Evolutionary conservation across 2,888 invertebrate species (phyloP).

Genomic region (Dryobotodes eremita): DNA sequence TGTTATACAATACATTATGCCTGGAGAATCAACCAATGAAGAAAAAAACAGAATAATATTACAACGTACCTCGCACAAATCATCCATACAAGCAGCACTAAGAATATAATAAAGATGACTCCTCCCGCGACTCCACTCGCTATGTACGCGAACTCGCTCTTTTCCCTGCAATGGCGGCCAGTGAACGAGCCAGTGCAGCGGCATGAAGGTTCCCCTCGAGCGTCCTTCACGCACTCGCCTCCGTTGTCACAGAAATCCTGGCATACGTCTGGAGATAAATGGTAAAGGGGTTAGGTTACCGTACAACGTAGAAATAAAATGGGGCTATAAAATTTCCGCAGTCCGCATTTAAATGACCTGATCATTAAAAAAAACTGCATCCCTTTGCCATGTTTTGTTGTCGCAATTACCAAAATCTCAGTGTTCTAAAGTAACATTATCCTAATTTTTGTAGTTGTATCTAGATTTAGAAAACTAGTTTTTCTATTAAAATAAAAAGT

Average conservation of each 20-base stretch:
- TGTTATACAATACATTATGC: too few species aligned
- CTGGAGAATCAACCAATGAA: background rate
- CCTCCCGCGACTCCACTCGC: conserved; percentile 98
- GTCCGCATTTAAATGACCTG: background rate
- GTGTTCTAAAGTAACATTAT: background rate
- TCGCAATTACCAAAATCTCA: background rate
- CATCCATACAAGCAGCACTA: conserved; percentile 98
- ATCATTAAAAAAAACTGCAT: background rate
- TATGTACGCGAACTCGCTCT: conserved; percentile 98
- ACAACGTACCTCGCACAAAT: conserved; percentile 95
- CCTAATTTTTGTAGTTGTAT: background rate
- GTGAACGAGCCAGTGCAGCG: conserved; percentile 98
- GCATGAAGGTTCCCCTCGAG: conserved; percentile 96
- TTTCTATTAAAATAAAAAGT: conserved; percentile 4
- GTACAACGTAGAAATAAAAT: background rate
- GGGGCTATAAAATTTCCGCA: background rate
- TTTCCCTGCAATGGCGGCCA: conserved; percentile 96
- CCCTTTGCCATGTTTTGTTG: background rate
- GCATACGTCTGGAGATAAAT: conserved; percentile 93
- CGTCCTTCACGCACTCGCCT: conserved; percentile 96
- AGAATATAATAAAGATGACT: conserved; percentile 97
- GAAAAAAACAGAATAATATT: background rate
- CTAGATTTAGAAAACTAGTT: background rate
- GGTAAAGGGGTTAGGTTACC: background rate
- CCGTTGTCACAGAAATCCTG: conserved; percentile 97